These are phyloP conservation scores for Pelvicachromis taeniatus DNA, from an alignment of 2,113 vertebrate genomes.

Conservation along the genomic window DNA sequence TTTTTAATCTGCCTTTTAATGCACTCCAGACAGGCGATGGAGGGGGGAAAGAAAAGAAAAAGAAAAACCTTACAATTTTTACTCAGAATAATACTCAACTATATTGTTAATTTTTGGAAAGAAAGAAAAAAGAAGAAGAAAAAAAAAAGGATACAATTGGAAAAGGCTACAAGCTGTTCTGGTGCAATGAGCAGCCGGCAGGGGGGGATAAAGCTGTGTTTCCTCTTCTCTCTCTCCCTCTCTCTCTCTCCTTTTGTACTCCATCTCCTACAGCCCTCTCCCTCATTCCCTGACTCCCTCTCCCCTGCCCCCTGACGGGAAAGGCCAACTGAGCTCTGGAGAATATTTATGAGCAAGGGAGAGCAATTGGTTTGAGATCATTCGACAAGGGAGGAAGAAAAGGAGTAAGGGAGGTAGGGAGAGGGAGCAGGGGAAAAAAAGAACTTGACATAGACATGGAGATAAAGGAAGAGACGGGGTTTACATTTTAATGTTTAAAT, in stretches of 20 bases:
- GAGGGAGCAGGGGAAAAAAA: not conserved
- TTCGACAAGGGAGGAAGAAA: conserved; percentile 1
- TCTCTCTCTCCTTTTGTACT: not conserved
- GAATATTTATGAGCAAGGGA: conserved; percentile 62
- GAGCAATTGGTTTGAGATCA: conserved; percentile 62
- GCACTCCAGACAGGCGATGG: not conserved
- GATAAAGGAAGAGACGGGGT: not conserved
- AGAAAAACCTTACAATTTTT: not conserved
- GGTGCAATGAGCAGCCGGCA: conserved; percentile 34
- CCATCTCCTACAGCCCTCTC: not conserved
- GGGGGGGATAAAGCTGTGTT: conserved; percentile 58
- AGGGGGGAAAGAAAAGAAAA: not conserved
- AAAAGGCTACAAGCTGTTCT: not conserved
- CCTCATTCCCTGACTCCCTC: conserved; percentile 4
- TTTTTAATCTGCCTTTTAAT: not conserved
- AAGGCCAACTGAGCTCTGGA: conserved; percentile 64
- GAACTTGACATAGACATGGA: conserved; percentile 8
- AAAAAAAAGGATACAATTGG: not conserved
- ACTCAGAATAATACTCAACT: not conserved
- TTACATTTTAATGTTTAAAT: conserved; percentile 3
- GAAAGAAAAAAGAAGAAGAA: not conserved
- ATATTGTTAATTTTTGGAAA: not conserved
- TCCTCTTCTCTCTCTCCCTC: not conserved
- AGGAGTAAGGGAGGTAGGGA: not conserved
- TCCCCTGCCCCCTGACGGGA: conserved; percentile 35